Percentiles rank a stretch among this genome's conserved stretches.
Evolutionary conservation across 2,797 vertebrate genomes (phyloP).

Genomic region (Alexandromys oeconomus): DNA sequence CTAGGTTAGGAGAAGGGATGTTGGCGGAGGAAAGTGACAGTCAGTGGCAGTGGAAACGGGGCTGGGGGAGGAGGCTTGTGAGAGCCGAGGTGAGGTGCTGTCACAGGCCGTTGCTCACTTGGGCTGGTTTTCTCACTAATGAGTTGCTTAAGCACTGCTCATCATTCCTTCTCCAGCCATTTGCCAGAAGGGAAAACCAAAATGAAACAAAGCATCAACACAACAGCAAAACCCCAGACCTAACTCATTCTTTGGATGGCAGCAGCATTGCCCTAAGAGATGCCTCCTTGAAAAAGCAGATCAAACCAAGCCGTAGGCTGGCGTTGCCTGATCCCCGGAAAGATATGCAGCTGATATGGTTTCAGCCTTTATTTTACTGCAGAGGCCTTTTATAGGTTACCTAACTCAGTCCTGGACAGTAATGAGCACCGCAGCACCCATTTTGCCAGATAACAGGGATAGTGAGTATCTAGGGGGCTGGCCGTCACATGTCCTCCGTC

Average conservation of each 20-base stretch:
- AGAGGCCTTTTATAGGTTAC: neutral
- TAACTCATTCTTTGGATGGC: neutral
- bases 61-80: neutral
- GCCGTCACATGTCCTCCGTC: neutral
- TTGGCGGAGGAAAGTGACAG: neutral
- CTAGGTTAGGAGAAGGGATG: neutral
- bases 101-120: neutral
- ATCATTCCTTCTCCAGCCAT: neutral
- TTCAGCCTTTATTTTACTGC: neutral
- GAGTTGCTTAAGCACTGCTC: conserved; percentile 50
- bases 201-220: neutral
- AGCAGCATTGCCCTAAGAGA: conserved; percentile 8
- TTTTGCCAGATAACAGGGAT: neutral
- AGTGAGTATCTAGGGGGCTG: neutral
- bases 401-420: neutral
- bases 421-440: neutral
- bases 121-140: conserved; percentile 32
- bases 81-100: neutral
- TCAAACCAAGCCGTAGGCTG: neutral
- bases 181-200: neutral
- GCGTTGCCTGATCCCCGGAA: neutral
- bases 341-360: neutral
- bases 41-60: neutral
- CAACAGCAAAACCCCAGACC: neutral
- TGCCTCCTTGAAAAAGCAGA: neutral